Conservation (phyloP, 2,888 invertebrate genomes). For the Dasypolia templi region DNA sequence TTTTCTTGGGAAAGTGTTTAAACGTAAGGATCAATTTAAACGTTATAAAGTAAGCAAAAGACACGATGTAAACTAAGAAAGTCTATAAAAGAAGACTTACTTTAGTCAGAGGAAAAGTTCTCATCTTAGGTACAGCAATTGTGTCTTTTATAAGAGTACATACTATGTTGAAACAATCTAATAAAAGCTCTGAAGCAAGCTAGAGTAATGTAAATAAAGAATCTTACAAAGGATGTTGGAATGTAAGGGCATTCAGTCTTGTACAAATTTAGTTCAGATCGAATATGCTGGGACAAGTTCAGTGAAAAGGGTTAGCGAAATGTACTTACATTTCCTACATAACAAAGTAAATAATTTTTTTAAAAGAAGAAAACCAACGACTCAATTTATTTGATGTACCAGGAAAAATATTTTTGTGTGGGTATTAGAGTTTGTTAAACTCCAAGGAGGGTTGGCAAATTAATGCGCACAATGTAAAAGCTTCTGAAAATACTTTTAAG, state of each 20-base stretch:
- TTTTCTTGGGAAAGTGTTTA: background rate
- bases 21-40: background rate
- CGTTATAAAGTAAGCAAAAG: slow-evolving; percentile 1
- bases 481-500: slow-evolving; percentile 38
- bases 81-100: slow-evolving; percentile 15
- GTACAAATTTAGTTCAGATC: slow-evolving; percentile 88
- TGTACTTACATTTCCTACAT: slow-evolving; percentile 69
- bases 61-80: slow-evolving; percentile 2
- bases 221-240: slow-evolving; percentile 85
- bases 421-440: slow-evolving; percentile 66
- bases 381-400: slow-evolving; percentile 71
- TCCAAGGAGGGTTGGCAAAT: slow-evolving; percentile 67
- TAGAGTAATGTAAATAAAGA: slow-evolving; percentile 85
- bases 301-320: slow-evolving; percentile 86
- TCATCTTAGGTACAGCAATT: slow-evolving; percentile 50
- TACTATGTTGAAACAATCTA: slow-evolving; percentile 80
- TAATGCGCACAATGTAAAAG: slow-evolving; percentile 66
- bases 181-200: slow-evolving; percentile 84
- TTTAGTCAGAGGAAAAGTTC: slow-evolving; percentile 31
- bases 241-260: slow-evolving; percentile 86
- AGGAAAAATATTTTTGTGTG: slow-evolving; percentile 68
- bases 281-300: slow-evolving; percentile 86
- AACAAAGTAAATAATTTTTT: slow-evolving; percentile 84
- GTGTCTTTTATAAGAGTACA: slow-evolving; percentile 55
- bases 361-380: slow-evolving; percentile 76